Evolutionary conservation across 1,140 invertebrate genomes (phyloP), one percentile per base, ranked within the genome.

Genomic region (Pristionchus pacificus): DNA sequence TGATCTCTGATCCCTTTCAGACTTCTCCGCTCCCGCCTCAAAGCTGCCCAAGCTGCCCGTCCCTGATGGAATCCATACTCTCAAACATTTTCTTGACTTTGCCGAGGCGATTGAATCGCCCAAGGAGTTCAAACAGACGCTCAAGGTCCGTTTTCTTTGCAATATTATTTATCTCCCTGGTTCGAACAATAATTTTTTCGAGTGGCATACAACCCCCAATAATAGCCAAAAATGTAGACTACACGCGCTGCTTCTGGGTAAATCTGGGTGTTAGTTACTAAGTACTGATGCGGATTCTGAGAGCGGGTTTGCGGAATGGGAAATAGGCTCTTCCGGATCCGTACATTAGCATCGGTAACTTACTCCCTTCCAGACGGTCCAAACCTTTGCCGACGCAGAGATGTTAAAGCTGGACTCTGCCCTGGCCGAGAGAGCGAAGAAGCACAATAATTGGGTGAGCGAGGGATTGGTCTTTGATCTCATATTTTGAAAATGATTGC

Each of bases 371-470:
- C 60, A 72, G 71, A 64, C 60, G n/a, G 71, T 73, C 2, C 29
- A 68, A 15, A 60, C 79, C 24, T 82, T 82, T 57, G 30, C 74
- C 14, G 60, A 75, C n/a, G 74, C 70, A 15, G 77, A 83, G 31
- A 64, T 75, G 31, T 27, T 68, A 49, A 57, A 75, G 31, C 74
- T 82, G 6, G 81, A 82, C 55, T 32, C 65, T 24, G 62, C 71
- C 6, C 70, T 83, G 10, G 63, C 78, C 27, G 33, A 77, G 38
- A 27, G 81, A 61, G 76, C 76, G 2, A 33, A 78, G n/a, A 78
- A 75, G 28, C 65, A 83, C 3, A 63, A 67, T 19, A 82, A 82
- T 70, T 82, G 80, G 80, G 79, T 80, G 65, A 25, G 77, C 74
- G 33, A 64, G 19, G 62, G 24, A 1, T 59, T 49, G 6, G n/a